Evolutionary conservation across 2,888 invertebrate species (phyloP).

Genomic region (Cephus spinipes): DNA sequence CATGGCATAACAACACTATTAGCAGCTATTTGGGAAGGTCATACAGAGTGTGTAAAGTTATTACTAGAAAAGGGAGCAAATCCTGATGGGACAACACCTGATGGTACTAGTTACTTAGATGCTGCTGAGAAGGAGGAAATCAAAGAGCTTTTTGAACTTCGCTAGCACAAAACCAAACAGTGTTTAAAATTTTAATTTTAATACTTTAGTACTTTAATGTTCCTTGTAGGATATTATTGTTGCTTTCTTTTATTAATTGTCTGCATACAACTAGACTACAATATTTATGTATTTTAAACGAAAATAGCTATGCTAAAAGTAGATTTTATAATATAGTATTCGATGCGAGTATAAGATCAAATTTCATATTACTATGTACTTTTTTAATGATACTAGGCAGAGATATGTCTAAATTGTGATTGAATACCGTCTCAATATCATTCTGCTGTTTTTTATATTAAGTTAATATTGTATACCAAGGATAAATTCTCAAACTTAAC

Average conservation of each 20-base stretch:
- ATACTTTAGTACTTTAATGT: constrained; percentile 60
- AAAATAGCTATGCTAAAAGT: constrained; percentile 30
- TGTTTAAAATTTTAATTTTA: constrained; percentile 51
- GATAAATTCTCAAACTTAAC: neutral
- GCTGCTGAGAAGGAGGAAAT: constrained; percentile 94
- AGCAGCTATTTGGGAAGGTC: constrained; percentile 98
- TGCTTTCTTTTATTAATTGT: constrained; percentile 54
- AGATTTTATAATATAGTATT: constrained; percentile 22
- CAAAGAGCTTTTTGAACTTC: constrained; percentile 73
- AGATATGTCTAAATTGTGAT: constrained; percentile 20
- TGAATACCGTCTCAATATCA: constrained; percentile 3
- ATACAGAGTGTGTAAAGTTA: constrained; percentile 89
- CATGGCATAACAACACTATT: constrained; percentile 94
- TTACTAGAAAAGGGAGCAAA: constrained; percentile 84
- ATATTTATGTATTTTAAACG: constrained; percentile 46
- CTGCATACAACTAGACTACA: constrained; percentile 46
- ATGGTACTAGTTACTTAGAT: constrained; percentile 87
- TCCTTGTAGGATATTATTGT: constrained; percentile 56
- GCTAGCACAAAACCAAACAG: constrained; percentile 57
- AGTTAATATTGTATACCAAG: neutral
- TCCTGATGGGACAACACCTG: constrained; percentile 80
- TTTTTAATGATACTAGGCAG: constrained; percentile 31
- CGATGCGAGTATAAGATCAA: constrained; percentile 27
- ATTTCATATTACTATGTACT: constrained; percentile 59
- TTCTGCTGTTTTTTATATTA: neutral